Base-by-base conservation (phyloP, 1,140 invertebrate genomes). In the Rhynchophorus ferrugineus region DNA sequence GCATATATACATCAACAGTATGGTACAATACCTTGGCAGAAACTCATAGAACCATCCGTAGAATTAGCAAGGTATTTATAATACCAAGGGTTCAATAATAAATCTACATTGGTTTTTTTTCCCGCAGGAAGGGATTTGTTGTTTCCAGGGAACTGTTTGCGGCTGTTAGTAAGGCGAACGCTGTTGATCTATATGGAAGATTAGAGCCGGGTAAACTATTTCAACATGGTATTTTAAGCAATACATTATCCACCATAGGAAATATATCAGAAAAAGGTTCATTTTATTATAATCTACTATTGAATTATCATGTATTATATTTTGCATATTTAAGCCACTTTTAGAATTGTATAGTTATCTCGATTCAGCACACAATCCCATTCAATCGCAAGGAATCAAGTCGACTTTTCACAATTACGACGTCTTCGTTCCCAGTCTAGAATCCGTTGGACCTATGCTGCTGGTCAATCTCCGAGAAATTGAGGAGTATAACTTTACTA, bases 21-120 rank as follows among this genome's bases (percentile, higher is more conserved):
- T 65, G 83, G 84, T 17, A 77, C 69, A 49, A 67, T 89, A 54
- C 62, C 78, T 1, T 90, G 87, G 87, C 59, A 69, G 29, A 67
- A 75, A 35, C 56, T 89, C 2, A 60, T 89, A 5, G 66, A 75
- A 59, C 86, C 87, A 7, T 75, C 83, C 1, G 73, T 75, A 7
- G 66, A 76, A 20, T 61, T 87, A 42, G 84, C 85, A 11, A 73
- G 71, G 71, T 78, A 74, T 49, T n/a, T n/a, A n/a, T n/a, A n/a
- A n/a, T n/a, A n/a, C n/a, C n/a, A n/a, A n/a, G n/a, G n/a, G 14
- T n/a, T 16, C 7, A 39, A 29, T 29, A 17, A 19, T 38, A n/a
- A 36, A n/a, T 36, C n/a, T 36, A 14, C 16, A 5, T 36, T 24
- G 16, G 43, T 35, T 47, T 36, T 3, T 11, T 36, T 6, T n/a